These are phyloP conservation scores for Elymnias hypermnestra DNA, from an alignment of 1,140 invertebrate species.

Conservation along the genomic window DNA sequence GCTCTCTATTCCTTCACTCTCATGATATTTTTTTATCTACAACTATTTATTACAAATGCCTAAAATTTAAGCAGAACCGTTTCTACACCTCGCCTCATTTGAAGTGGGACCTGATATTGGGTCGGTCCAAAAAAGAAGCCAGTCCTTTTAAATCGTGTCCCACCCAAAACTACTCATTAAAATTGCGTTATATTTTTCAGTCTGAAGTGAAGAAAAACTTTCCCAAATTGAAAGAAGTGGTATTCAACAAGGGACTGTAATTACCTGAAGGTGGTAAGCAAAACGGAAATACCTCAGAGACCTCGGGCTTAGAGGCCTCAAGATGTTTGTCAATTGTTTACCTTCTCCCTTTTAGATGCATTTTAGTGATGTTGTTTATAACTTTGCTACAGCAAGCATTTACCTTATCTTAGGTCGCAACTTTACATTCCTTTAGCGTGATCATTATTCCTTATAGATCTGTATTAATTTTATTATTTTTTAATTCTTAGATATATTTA, in stretches of 20 bases:
- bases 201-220: conserved; percentile 36
- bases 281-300: conserved; percentile 5
- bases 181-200: conserved; percentile 23
- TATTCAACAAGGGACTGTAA: conserved; percentile 63
- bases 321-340: conserved; percentile 1
- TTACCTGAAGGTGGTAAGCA: too few species aligned
- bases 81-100: too few species aligned
- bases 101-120: too few species aligned
- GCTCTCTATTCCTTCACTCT: too few species aligned
- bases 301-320: neutral
- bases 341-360: conserved; percentile 12
- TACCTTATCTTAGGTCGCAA: neutral
- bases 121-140: too few species aligned
- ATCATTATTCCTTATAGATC: conserved; percentile 12
- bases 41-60: too few species aligned
- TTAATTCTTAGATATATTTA: too few species aligned
- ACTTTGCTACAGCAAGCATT: neutral
- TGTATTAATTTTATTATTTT: neutral
- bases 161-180: too few species aligned
- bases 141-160: too few species aligned
- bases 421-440: conserved; percentile 17
- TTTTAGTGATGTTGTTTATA: neutral
- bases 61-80: too few species aligned
- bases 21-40: too few species aligned
- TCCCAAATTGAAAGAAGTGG: conserved; percentile 34